These are phyloP conservation scores for Brachyhypopomus occidentalis DNA, from an alignment of 2,113 vertebrate species.

Conservation along the genomic window DNA sequence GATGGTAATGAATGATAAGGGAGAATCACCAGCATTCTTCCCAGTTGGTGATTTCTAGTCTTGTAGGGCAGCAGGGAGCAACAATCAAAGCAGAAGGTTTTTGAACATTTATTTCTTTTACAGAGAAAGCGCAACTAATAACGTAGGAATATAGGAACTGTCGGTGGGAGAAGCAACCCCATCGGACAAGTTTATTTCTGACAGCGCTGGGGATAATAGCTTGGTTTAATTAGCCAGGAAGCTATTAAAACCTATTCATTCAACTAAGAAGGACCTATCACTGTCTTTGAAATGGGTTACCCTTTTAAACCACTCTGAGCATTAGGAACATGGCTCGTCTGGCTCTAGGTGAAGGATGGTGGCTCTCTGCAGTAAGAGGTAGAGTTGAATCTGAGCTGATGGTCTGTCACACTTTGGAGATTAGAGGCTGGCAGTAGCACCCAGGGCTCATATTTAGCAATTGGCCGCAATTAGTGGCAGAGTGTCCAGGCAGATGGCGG, in stretches of 20 bases:
- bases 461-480: slow-evolving; percentile 35
- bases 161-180: slow-evolving; percentile 49
- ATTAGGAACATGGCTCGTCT: background rate
- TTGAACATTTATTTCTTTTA: slow-evolving; percentile 47
- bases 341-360: background rate
- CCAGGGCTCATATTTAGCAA: slow-evolving; percentile 37
- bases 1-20: slow-evolving; percentile 23
- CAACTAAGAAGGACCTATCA: slow-evolving; percentile 14
- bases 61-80: background rate
- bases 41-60: slow-evolving; percentile 1
- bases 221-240: slow-evolving; percentile 44
- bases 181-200: slow-evolving; percentile 15
- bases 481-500: slow-evolving; percentile 67
- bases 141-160: slow-evolving; percentile 61
- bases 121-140: slow-evolving; percentile 64
- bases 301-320: background rate
- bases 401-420: slow-evolving; percentile 51
- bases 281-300: background rate
- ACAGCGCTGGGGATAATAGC: slow-evolving; percentile 23
- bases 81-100: background rate
- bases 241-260: slow-evolving; percentile 35
- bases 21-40: background rate
- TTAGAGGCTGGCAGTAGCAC: slow-evolving; percentile 52
- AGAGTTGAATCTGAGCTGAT: slow-evolving; percentile 11
- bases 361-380: background rate